Evolutionary conservation across 2,888 invertebrate genomes (phyloP).

Genomic region (Isoperla grammatica): DNA sequence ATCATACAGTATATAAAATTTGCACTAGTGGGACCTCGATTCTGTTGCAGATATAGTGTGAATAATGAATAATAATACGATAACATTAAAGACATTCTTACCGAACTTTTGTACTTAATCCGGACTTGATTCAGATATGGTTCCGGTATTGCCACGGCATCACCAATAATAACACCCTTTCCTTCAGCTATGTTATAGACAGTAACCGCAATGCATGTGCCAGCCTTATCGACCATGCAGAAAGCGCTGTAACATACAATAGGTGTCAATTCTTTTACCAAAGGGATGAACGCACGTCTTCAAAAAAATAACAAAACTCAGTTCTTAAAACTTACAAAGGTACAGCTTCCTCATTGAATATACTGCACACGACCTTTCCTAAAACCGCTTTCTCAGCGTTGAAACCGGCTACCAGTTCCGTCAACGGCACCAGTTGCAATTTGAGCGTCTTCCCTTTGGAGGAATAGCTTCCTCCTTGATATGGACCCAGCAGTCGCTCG

Average conservation of each 20-base stretch:
- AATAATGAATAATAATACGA: constrained; percentile 22
- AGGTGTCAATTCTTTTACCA: constrained; percentile 2
- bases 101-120: constrained; percentile 52
- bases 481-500: constrained; percentile 57
- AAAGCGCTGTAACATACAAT: constrained; percentile 58
- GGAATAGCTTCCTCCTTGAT: constrained; percentile 50
- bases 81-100: constrained; percentile 39
- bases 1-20: too few relatives aligned
- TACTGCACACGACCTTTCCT: constrained; percentile 76
- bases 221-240: constrained; percentile 68
- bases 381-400: constrained; percentile 64
- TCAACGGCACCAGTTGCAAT: constrained; percentile 48
- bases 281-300: too few relatives aligned
- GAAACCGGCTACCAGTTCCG: constrained; percentile 53
- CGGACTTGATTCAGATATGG: constrained; percentile 58
- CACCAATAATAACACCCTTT: constrained; percentile 77
- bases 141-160: constrained; percentile 75
- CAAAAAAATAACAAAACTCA: too few relatives aligned
- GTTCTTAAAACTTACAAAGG: constrained; percentile 61
- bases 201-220: constrained; percentile 66
- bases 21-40: too few relatives aligned
- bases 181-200: constrained; percentile 81
- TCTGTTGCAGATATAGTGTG: constrained; percentile 5
- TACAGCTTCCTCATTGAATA: constrained; percentile 66
- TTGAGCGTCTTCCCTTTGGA: constrained; percentile 48